These are phyloP conservation scores for Heliconius congener DNA, from an alignment of 1,140 invertebrate species.

Conservation along the genomic window DNA sequence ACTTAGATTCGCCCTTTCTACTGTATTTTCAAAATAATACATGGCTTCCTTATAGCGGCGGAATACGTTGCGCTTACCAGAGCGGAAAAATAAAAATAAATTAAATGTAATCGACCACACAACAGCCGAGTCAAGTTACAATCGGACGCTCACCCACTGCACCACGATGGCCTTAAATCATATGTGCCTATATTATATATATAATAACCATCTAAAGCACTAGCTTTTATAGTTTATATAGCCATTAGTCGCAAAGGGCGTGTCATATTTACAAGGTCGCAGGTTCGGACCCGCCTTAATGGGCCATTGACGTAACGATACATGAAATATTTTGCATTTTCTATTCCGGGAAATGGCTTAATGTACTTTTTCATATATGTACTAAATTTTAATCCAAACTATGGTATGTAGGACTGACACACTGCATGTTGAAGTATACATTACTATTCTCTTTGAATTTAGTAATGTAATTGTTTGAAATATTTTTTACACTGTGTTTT, in stretches of 20 bases:
- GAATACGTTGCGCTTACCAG: not conserved
- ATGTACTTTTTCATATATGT: conserved; percentile 1
- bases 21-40: no score
- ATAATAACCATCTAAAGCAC: not conserved
- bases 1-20: no score
- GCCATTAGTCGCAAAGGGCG: conserved; percentile 7
- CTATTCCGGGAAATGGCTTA: not conserved
- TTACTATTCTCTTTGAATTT: no score
- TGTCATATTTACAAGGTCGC: conserved; percentile 16
- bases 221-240: conserved; percentile 1
- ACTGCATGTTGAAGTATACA: no score
- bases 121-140: not conserved
- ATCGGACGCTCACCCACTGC: not conserved
- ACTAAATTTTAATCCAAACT: not conserved
- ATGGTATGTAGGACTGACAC: no score
- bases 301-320: conserved; percentile 18
- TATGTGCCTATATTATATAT: not conserved
- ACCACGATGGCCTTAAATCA: not conserved
- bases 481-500: no score
- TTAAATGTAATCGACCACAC: not conserved
- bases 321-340: conserved; percentile 2
- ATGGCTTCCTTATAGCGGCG: no score
- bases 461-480: no score
- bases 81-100: not conserved
- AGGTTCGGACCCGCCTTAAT: conserved; percentile 20